Percentiles rank a stretch among this genome's conserved stretches.
phyloP scores from a whole-genome alignment of 2,888 invertebrate species.

The Drosophila affinis region DNA sequence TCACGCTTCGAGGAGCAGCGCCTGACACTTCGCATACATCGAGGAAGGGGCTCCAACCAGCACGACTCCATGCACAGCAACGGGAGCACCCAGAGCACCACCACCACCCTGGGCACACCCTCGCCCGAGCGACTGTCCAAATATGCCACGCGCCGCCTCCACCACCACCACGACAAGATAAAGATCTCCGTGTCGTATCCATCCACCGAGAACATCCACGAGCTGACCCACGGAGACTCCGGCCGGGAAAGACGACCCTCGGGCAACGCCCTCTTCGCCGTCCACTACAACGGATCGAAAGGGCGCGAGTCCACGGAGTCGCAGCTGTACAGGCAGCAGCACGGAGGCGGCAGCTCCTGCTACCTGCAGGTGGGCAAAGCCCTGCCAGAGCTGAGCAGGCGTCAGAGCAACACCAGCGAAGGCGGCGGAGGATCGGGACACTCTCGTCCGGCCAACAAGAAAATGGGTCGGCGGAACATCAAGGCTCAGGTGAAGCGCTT shows the following conservation, averaged over 20 bases:
- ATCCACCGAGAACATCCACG: conserved; percentile 88
- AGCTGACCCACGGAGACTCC: conserved; percentile 81
- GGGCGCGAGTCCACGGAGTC: conserved; percentile 87
- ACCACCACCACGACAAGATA: conserved; percentile 88
- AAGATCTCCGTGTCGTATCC: conserved; percentile 95
- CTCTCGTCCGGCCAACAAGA: conserved; percentile 80
- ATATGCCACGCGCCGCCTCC: conserved; percentile 86
- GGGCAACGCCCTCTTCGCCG: conserved; percentile 84
- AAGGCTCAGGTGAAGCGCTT: conserved; percentile 96
- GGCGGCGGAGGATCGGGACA: conserved; percentile 47
- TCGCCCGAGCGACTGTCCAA: conserved; percentile 87
- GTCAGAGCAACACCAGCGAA: conserved; percentile 79
- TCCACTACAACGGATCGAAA: conserved; percentile 88
- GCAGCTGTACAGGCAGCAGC: conserved; percentile 83
- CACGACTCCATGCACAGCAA: conserved; percentile 87
- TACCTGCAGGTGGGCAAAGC: conserved; percentile 86
- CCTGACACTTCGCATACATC: conserved; percentile 95
- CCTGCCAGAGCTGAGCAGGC: conserved; percentile 81
- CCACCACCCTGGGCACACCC: conserved; percentile 87
- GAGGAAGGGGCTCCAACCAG: conserved; percentile 91
- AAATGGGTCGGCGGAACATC: conserved; percentile 95
- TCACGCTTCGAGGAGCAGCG: conserved; percentile 94
- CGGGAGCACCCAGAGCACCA: conserved; percentile 88
- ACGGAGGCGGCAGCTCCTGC: conserved; percentile 84
- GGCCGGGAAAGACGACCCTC: conserved; percentile 83